A percentile compares a stretch with the other conserved stretches of the same genome.
Evolutionary conservation across 1,140 invertebrate species (phyloP).

Genomic region (Drosophila miranda): DNA sequence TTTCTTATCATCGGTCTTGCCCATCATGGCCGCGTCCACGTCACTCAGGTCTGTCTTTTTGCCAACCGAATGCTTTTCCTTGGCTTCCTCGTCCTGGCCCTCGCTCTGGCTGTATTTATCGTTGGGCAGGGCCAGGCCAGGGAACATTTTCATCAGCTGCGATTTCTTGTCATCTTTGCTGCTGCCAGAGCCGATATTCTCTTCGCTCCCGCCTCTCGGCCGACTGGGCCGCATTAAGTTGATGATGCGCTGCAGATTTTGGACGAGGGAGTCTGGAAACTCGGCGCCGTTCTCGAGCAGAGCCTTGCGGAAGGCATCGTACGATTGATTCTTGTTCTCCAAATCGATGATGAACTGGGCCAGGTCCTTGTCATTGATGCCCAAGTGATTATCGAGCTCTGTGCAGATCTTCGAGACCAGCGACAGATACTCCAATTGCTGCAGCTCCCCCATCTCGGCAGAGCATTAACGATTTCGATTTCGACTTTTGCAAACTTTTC

Average conservation of each 20-base stretch:
- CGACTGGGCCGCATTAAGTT: constrained; percentile 91
- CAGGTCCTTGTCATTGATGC: constrained; percentile 98
- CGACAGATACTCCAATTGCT: constrained; percentile 96
- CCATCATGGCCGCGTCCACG: constrained; percentile 92
- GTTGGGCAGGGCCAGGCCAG: constrained; percentile 95
- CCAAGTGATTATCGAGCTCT: constrained; percentile 98
- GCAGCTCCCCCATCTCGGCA: constrained; percentile 91
- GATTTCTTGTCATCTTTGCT: constrained; percentile 57
- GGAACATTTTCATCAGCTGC: constrained; percentile 88
- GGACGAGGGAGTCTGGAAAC: constrained; percentile 96
- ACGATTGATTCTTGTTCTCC: constrained; percentile 93
- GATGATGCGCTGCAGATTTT: constrained; percentile 95
- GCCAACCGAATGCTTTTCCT: constrained; percentile 73
- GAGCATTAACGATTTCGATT: background rate
- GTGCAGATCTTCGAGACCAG: constrained; percentile 99
- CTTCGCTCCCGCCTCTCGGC: constrained; percentile 24
- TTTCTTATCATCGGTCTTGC: constrained; percentile 51
- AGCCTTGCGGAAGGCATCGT: constrained; percentile 94
- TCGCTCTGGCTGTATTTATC: constrained; percentile 84
- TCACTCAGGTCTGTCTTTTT: constrained; percentile 67
- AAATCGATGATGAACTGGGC: constrained; percentile 98
- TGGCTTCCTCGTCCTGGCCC: constrained; percentile 71
- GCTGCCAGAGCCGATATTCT: background rate
- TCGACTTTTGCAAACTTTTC: constrained; percentile 1
- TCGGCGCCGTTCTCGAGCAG: constrained; percentile 96